Evolutionary conservation across 2,113 vertebrate genomes (phyloP).

Genomic region (Halichoeres trimaculatus): DNA sequence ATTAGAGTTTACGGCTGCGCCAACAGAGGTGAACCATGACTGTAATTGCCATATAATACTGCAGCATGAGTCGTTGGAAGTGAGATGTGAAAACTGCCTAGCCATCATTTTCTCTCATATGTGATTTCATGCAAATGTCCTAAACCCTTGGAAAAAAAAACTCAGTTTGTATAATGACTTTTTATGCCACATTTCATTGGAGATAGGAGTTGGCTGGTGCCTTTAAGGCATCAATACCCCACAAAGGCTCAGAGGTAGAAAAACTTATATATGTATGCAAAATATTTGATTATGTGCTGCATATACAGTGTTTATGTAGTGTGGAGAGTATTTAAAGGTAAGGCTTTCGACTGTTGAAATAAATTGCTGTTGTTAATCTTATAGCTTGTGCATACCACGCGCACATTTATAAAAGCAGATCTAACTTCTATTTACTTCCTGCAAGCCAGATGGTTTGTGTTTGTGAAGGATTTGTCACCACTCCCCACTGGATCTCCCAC

Average conservation of each 20-base stretch:
- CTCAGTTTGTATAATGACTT: conserved; percentile 74
- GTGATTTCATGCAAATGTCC: conserved; percentile 78
- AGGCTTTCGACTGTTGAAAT: not conserved
- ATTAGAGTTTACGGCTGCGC: conserved; percentile 71
- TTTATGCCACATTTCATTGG: conserved; percentile 68
- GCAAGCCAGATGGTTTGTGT: not conserved
- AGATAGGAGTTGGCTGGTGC: conserved; percentile 49
- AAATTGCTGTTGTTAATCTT: not conserved
- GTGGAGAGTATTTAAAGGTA: not conserved
- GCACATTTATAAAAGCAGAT: not conserved
- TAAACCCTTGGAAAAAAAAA: conserved; percentile 60
- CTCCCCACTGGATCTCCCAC: not conserved
- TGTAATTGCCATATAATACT: conserved; percentile 78
- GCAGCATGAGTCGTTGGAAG: conserved; percentile 74
- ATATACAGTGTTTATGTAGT: conserved; percentile 3
- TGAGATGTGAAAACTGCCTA: conserved; percentile 76
- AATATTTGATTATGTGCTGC: conserved; percentile 25
- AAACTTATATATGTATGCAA: conserved; percentile 8
- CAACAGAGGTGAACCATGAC: conserved; percentile 76
- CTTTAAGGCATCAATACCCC: conserved; percentile 6
- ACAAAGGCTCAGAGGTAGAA: conserved; percentile 22
- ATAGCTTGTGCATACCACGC: not conserved
- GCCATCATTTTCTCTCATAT: conserved; percentile 75
- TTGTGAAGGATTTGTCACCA: not conserved
- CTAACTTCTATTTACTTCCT: not conserved